Evolutionary conservation across 2,888 invertebrate species (phyloP), one percentile per base, ranked within the genome.

Genomic region (Drosophila mayaguana): DNA sequence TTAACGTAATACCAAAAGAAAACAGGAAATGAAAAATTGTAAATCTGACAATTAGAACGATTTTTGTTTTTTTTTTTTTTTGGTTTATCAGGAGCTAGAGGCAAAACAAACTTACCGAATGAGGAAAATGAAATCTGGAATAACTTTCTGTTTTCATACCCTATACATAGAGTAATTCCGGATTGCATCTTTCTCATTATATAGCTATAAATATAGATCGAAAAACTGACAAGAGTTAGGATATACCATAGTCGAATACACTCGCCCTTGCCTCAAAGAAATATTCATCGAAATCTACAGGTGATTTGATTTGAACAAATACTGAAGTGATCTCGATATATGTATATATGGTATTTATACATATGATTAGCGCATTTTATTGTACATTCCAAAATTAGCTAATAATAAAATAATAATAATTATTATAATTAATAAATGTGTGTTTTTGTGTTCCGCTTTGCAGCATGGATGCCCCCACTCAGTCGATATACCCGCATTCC

Each of bases 401-500:
- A 42, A 42, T 42, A 18, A 42, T 42, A 18, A 42, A 14, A 14
- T 43, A 20, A 43, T 43, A 20, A 43, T 12, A 12, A 43, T 43
- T 2, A 20, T 42, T 38, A 42, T 22, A 20, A 51, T 43, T 32
- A 50, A 32, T 50, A 20, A 28, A 42, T 25, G 32, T 40, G 32
- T 63, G n/a, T 65, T 34, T 54, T 34, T 55, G 18, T 48, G 42
- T 53, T 65, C 43, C 42, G 59, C 45, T 38, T 75, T 66, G 9
- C 42, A 83, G 83, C 76, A 78, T 89, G 87, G 84, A 87, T 66
- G 70, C 55, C 48, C 81, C 87, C 45, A 75, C 75, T 50, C 82
- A 85, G 67, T 84, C 91, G 57, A 91, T 92, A 61, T 97, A 96
- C 91, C 96, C 97, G 22, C 94, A 95, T 80, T 95, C 95, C 77